Base-by-base conservation (phyloP, 2,888 invertebrate species). In the Notodonta ziczac region DNA sequence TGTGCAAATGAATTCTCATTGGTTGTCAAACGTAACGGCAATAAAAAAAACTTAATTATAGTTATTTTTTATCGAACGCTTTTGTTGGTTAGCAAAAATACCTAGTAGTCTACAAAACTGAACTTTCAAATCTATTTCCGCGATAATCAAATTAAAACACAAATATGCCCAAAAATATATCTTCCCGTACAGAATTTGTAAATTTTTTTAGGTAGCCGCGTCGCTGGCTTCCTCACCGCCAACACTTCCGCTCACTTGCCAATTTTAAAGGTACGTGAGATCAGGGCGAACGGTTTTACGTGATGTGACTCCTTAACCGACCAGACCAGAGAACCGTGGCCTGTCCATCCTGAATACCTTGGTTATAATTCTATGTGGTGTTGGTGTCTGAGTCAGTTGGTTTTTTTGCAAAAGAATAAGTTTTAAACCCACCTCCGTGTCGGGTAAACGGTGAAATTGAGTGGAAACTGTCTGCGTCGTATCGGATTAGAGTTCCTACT, bases 181-280 rank as follows among this genome's bases (percentile, higher is more conserved):
- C 4, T n/a, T n/a, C 46, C 46, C n/a, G n/a, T n/a, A 0, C 46
- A 13, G 10, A 46, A 46, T 46, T 46, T 46, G 46, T 46, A n/a
- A n/a, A 46, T 73, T 71, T 66, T 67, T 66, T 69, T 67, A 69
- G 76, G 70, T 60, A 58, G 57, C 46, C 50, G 67, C 64, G 67
- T 24, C 67, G 32, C 55, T 51, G 63, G 77, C 74, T 77, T 78
- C 81, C 74, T 76, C 69, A 62, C 72, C 72, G 68, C 62, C 72
- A 77, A 79, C 81, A 80, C 81, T 80, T 81, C 82, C 81, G 82
- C 76, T 76, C 76, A 72, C 74, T 79, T 79, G 78, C 80, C 86
- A 84, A 84, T 86, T 86, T 80, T 71, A 78, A 70, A 70, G 80
- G 83, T 83, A 84, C 87, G 86, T 85, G 85, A 82, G 84, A 80